Conservation (phyloP, 2,888 invertebrate genomes). For the Aelia acuminata region DNA sequence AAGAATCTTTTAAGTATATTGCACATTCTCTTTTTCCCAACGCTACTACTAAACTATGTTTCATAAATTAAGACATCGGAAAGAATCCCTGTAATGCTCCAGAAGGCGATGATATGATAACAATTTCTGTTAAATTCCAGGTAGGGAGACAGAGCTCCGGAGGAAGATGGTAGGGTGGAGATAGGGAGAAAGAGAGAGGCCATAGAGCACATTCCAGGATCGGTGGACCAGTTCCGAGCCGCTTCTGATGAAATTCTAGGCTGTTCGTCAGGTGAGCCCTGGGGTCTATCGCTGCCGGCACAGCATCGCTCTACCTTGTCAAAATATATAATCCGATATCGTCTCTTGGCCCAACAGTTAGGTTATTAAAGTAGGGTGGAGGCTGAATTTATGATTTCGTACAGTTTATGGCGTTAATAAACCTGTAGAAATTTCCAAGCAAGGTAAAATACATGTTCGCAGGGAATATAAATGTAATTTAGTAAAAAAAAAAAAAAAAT, state of each 20-base stretch:
- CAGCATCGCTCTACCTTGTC: neutral
- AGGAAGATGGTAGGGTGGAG: conserved; percentile 6
- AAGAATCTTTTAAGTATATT: neutral
- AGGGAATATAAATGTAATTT: too few species aligned
- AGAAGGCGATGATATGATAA: neutral
- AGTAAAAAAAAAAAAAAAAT: too few species aligned
- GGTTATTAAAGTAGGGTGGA: neutral
- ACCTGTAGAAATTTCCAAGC: neutral
- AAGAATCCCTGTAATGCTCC: neutral
- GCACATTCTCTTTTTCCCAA: neutral
- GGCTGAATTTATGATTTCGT: neutral
- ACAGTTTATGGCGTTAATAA: neutral
- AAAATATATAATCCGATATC: neutral
- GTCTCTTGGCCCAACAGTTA: neutral
- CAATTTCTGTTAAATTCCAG: conserved; percentile 9
- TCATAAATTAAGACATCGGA: conserved; percentile 14
- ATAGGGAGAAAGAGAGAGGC: conserved; percentile 24
- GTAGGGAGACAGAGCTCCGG: neutral
- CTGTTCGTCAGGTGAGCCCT: neutral
- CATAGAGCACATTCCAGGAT: conserved; percentile 32
- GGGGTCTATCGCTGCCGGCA: neutral
- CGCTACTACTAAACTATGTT: neutral
- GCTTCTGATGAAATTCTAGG: conserved; percentile 37
- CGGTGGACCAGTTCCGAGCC: conserved; percentile 7
- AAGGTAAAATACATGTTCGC: too few species aligned